These are phyloP conservation scores for Herminia tarsipennalis DNA, from an alignment of 2,888 invertebrate genomes.

Conservation along the genomic window DNA sequence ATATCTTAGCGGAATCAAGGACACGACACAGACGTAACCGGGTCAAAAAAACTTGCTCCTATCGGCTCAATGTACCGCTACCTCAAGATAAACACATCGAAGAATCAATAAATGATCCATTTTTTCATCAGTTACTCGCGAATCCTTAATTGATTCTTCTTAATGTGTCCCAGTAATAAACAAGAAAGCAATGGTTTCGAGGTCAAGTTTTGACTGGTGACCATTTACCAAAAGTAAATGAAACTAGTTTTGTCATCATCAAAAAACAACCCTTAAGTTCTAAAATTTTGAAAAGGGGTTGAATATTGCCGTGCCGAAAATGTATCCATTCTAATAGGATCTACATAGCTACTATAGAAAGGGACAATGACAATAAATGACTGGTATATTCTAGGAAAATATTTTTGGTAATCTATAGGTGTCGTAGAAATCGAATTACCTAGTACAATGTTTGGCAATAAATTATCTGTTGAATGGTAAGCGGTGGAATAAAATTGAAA, in stretches of 20 bases:
- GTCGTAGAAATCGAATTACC: constrained; percentile 29
- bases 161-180: too few relatives aligned
- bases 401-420: constrained; percentile 3
- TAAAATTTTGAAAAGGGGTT: too few relatives aligned
- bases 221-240: too few relatives aligned
- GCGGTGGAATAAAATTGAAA: constrained; percentile 48
- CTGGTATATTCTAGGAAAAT: too few relatives aligned
- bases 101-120: constrained; percentile 51
- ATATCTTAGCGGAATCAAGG: constrained; percentile 53
- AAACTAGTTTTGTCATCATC: too few relatives aligned
- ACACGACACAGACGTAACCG: constrained; percentile 47
- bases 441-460: constrained; percentile 29
- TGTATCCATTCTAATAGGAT: too few relatives aligned
- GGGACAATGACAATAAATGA: too few relatives aligned
- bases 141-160: not conserved
- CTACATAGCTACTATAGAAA: too few relatives aligned
- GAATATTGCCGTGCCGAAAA: too few relatives aligned
- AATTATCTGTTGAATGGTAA: constrained; percentile 43
- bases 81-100: constrained; percentile 54
- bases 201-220: too few relatives aligned
- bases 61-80: constrained; percentile 62
- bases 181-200: too few relatives aligned
- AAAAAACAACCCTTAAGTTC: too few relatives aligned
- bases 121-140: constrained; percentile 21
- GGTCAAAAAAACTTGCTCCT: constrained; percentile 55